Conservation (phyloP, 2,113 vertebrate genomes). For the Cebus imitator region DNA sequence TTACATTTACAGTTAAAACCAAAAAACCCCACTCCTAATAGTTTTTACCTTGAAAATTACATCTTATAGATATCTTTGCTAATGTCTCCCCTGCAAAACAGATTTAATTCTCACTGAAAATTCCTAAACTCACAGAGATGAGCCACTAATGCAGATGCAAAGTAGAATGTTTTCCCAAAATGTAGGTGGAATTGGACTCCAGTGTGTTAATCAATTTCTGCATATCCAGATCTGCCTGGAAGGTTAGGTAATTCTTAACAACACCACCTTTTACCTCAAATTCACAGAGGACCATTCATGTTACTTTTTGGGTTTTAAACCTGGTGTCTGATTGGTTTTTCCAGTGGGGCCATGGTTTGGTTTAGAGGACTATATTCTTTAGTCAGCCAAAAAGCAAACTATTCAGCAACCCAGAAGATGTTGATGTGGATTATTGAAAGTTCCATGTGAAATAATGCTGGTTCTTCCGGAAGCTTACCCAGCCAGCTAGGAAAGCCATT, state of each 20-base stretch:
- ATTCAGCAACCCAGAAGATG: slow-evolving; percentile 23
- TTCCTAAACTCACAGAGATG: not conserved
- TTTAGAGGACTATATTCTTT: slow-evolving; percentile 43
- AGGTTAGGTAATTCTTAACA: slow-evolving; percentile 53
- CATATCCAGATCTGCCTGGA: slow-evolving; percentile 48
- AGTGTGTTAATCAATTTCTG: slow-evolving; percentile 66
- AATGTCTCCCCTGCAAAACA: not conserved
- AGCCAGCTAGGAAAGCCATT: not conserved
- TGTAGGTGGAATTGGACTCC: not conserved
- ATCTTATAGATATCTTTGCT: not conserved
- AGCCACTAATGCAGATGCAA: not conserved
- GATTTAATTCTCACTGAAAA: not conserved
- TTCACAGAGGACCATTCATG: slow-evolving; percentile 72
- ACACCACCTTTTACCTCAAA: slow-evolving; percentile 39
- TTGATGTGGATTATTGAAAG: not conserved
- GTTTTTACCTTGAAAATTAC: not conserved
- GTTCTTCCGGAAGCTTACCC: not conserved
- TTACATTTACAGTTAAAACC: slow-evolving; percentile 46
- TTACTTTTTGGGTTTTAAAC: slow-evolving; percentile 48
- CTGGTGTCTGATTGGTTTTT: slow-evolving; percentile 65
- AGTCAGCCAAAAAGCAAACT: slow-evolving; percentile 51
- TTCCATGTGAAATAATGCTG: not conserved
- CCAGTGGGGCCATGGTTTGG: slow-evolving; percentile 25
- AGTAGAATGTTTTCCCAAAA: not conserved
- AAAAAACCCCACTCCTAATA: not conserved